Evolutionary conservation across 2,797 vertebrate genomes (phyloP), one percentile per base, ranked within the genome.

Genomic region (Spondyliosoma cantharus): DNA sequence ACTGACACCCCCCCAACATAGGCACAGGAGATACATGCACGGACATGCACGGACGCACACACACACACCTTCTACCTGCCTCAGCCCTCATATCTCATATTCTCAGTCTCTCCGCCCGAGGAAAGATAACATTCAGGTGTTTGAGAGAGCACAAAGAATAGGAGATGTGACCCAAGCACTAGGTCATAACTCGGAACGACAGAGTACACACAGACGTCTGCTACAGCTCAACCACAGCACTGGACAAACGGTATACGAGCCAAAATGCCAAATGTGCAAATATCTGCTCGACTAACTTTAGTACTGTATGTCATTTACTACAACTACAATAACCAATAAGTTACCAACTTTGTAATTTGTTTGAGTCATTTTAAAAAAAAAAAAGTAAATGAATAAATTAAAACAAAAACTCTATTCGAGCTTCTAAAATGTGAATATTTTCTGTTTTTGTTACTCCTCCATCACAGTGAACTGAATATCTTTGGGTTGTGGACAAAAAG

Each of bases 91-190:
- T 81, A 70, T 82, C 83, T 77, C 66, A 84, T 81, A 70, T 82
- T 88, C 78, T 86, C 83, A 71, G 75, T 58, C 63, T 78, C 67
- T 63, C 74, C 86, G 86, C 86, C 68, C 61, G 74, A 77, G 74
- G 71, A 85, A 58, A 69, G 65, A 90, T 59, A 78, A 86, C 75
- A 76, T 80, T 74, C 73, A 79, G 82, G 80, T 52, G 63, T 86
- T 78, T 81, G 53, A 77, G 76, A 70, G 65, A 80, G 72, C 67
- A 72, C 63, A 76, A 70, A 72, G 59, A 71, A 81, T 11, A 70
- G 3, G 22, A 45, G 71, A 75, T 66, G 61, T 48, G 73, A 69
- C 83, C 48, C 19, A 70, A 75, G 78, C 61, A 54, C 17, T 12
- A 37, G 67, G 65, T 71, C 74, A 80, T 45, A 72, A 46, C 37